phyloP scores from a whole-genome alignment of 2,113 vertebrate species.

The Halichoeres trimaculatus region DNA sequence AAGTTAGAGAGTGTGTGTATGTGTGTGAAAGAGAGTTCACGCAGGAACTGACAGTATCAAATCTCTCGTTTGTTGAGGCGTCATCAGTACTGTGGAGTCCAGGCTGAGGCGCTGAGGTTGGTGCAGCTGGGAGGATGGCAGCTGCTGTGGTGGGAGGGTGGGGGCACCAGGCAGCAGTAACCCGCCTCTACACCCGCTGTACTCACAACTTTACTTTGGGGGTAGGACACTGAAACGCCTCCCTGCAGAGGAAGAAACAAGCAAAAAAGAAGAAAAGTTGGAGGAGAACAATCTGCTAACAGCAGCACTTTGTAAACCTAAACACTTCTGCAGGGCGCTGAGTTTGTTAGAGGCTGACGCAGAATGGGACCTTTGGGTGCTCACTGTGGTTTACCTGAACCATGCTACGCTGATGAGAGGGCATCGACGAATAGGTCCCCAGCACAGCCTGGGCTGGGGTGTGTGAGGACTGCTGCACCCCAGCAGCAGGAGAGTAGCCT shows the following conservation, averaged over 20 bases:
- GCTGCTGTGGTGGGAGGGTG: constrained; percentile 78
- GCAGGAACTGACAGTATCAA: constrained; percentile 43
- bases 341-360: background rate
- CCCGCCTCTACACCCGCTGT: constrained; percentile 87
- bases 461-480: constrained; percentile 86
- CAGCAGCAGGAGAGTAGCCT: constrained; percentile 89
- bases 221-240: constrained; percentile 84
- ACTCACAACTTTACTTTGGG: constrained; percentile 89
- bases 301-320: constrained; percentile 35
- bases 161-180: constrained; percentile 92
- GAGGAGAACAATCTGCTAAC: constrained; percentile 2
- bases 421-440: constrained; percentile 89
- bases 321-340: constrained; percentile 18
- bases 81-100: constrained; percentile 90
- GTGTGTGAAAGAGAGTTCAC: constrained; percentile 33
- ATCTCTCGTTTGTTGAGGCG: constrained; percentile 14
- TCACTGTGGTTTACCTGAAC: constrained; percentile 71
- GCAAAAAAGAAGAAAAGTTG: constrained; percentile 5
- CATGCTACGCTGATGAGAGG: constrained; percentile 86
- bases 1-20: constrained; percentile 19
- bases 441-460: constrained; percentile 88
- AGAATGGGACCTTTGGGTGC: constrained; percentile 23
- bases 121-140: constrained; percentile 89
- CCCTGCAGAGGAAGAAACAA: constrained; percentile 50
- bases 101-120: constrained; percentile 84